A percentile compares a stretch with the other conserved stretches of the same genome.
These are phyloP conservation scores for Arothron firmamentum DNA, from an alignment of 2,113 vertebrate species.

Conservation along the genomic window DNA sequence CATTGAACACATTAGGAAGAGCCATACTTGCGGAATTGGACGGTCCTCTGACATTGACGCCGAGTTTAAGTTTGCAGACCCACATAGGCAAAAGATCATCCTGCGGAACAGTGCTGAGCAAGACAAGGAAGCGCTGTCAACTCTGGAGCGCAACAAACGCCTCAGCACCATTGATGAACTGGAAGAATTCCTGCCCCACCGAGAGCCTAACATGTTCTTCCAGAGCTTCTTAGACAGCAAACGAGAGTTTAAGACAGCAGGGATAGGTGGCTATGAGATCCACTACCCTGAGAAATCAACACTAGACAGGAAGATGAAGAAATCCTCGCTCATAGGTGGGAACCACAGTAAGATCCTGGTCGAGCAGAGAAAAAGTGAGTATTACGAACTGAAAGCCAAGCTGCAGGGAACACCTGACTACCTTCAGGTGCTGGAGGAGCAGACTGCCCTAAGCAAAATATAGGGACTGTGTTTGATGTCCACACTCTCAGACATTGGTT, in stretches of 20 bases:
- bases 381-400: conserved; percentile 98
- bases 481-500: conserved; percentile 2
- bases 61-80: conserved; percentile 87
- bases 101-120: conserved; percentile 85
- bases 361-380: conserved; percentile 96
- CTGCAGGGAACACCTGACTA: conserved; percentile 98
- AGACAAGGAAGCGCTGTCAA: conserved; percentile 87
- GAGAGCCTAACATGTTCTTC: conserved; percentile 94
- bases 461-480: conserved; percentile 54
- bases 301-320: conserved; percentile 95
- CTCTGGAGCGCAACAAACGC: conserved; percentile 90
- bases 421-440: conserved; percentile 98
- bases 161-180: conserved; percentile 98
- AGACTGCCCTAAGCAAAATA: conserved; percentile 86
- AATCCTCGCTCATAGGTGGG: conserved; percentile 94
- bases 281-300: conserved; percentile 92
- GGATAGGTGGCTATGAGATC: conserved; percentile 95
- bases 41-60: conserved; percentile 81
- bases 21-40: conserved; percentile 89
- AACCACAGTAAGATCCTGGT: conserved; percentile 98
- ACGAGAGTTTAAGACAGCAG: conserved; percentile 97
- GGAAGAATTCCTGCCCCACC: conserved; percentile 91
- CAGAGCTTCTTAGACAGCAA: conserved; percentile 95
- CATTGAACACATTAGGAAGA: conserved; percentile 97
- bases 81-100: conserved; percentile 89